Base-by-base conservation (phyloP, 1,140 invertebrate species). In the Tribolium madens region DNA sequence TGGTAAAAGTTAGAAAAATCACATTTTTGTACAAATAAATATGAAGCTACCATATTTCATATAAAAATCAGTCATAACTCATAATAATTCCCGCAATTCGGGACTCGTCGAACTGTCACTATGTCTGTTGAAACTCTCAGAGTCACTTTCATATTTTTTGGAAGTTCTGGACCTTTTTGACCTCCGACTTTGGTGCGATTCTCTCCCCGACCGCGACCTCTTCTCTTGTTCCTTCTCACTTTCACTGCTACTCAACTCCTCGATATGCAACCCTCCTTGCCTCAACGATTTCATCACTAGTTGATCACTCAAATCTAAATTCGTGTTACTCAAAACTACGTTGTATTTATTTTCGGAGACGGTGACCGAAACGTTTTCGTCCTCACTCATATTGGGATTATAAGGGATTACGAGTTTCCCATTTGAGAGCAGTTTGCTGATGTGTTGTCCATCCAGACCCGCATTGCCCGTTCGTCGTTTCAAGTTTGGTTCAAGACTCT, bases 401-500 rank as follows among this genome's bases (percentile, higher is more conserved):
- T 88, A 89, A 1, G 89, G 89, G 10, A 90, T 79, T 1, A 91
- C 81, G 12, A 89, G 85, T 18, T 88, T 87, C 1, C 87, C 88
- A 79, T 89, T 89, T 0, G 87, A 85, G n/a, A 89, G 76, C 14
- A 89, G 82, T 42, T 87, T 85, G 18, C 86, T 87, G 0, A 91
- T 86, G 47, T 89, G 84, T 77, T 88, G 87, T 0, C 87, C 86
- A 79, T 89, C 89, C 1, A 91, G 79, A 6, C 89, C 89, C 21
- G 84, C 88, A 83, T 87, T 90, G 0, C 87, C 90, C 1, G 86
- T 85, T 36, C 91, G 86, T 57, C 91, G 85, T 72, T 90, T 90
- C 84, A 90, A 77, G 80, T 89, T 89, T 13, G 87, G 87, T 31
- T 85, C 82, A 46, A 88, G 83, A 7, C 82, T 78, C 13, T 87